Percentiles rank a stretch among this genome's conserved stretches.
Conservation (phyloP, 2,797 vertebrate species). For the Anabacerthia variegaticeps region DNA sequence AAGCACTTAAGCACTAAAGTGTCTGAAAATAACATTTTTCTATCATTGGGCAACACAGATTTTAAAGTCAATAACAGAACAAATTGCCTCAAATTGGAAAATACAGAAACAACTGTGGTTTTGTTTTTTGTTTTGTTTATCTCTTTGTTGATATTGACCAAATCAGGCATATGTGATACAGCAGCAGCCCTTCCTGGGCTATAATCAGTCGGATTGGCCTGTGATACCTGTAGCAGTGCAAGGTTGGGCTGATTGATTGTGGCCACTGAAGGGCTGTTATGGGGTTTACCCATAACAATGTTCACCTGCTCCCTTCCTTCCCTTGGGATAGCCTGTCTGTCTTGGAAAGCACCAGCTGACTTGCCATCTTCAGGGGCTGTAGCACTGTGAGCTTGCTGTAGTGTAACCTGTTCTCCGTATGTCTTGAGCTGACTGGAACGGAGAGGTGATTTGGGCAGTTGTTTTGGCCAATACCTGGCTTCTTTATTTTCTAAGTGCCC, state of each 20-base stretch:
- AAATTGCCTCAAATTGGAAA: conserved; percentile 62
- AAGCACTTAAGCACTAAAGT: neutral
- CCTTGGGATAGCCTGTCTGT: neutral
- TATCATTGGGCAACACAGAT: conserved; percentile 29
- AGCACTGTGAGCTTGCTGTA: neutral
- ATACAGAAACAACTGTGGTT: conserved; percentile 11
- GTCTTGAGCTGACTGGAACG: neutral
- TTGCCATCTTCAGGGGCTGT: neutral
- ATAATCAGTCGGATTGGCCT: neutral
- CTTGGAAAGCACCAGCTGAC: neutral
- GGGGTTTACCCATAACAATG: neutral
- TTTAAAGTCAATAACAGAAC: conserved; percentile 67
- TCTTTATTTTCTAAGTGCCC: neutral
- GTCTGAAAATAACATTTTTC: conserved; percentile 38
- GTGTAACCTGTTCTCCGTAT: neutral
- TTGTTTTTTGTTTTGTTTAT: conserved; percentile 43
- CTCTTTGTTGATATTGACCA: conserved; percentile 3
- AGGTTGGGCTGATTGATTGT: neutral
- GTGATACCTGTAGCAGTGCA: neutral
- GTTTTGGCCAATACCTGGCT: neutral
- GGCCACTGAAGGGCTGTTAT: neutral
- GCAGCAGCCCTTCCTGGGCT: neutral
- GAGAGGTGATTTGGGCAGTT: neutral
- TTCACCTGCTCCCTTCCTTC: neutral
- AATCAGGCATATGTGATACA: neutral